These are phyloP conservation scores for Lydus trimaculatus DNA, from an alignment of 2,888 invertebrate genomes.

Conservation along the genomic window DNA sequence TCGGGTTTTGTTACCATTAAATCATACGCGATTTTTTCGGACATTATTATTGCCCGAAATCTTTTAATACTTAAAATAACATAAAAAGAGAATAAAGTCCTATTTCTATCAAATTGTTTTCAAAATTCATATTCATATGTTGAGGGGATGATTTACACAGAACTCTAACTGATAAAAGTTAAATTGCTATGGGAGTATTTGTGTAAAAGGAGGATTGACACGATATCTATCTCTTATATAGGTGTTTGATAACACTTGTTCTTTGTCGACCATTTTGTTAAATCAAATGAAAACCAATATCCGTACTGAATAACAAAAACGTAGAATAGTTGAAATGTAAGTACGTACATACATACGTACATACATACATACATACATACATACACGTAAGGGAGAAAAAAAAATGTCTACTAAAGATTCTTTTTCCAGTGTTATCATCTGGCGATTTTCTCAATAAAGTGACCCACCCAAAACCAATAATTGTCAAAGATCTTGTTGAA, in stretches of 20 bases:
- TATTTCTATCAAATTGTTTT: background rate
- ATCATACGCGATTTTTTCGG: too few relatives aligned
- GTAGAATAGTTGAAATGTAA: background rate
- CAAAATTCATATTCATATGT: background rate
- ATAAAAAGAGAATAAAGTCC: too few relatives aligned
- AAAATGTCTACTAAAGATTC: background rate
- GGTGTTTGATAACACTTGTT: background rate
- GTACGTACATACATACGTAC: background rate
- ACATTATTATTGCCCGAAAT: too few relatives aligned
- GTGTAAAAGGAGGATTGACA: background rate
- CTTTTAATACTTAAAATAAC: too few relatives aligned
- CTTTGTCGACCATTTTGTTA: background rate
- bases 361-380: background rate
- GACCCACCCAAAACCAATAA: background rate
- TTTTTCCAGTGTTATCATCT: background rate
- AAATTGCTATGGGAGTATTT: background rate
- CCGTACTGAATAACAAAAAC: background rate
- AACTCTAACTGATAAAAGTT: background rate
- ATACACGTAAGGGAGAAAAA: background rate
- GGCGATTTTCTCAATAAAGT: background rate
- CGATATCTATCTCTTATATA: background rate
- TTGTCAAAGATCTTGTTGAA: background rate
- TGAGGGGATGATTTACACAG: background rate
- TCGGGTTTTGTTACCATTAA: too few relatives aligned
- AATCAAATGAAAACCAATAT: background rate